Conservation (phyloP, 1,140 invertebrate species). For the Ips typographus region DNA sequence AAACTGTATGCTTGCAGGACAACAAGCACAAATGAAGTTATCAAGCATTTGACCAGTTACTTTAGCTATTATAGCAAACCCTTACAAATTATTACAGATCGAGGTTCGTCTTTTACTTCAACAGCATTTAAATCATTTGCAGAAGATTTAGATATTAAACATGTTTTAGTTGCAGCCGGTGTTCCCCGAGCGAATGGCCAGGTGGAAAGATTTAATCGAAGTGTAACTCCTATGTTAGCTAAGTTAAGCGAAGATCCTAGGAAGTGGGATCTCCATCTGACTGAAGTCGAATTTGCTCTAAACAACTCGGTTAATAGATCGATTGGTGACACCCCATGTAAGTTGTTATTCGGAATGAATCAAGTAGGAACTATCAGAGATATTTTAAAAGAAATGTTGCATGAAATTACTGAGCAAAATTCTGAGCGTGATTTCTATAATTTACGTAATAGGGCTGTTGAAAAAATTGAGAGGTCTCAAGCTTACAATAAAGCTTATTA, state of each 20-base stretch:
- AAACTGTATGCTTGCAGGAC: constrained; percentile 14
- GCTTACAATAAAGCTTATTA: constrained; percentile 12
- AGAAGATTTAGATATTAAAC: constrained; percentile 22
- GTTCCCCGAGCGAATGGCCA: constrained; percentile 47
- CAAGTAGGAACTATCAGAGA: constrained; percentile 39
- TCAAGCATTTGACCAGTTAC: too few species aligned
- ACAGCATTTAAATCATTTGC: too few species aligned
- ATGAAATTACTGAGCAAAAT: constrained; percentile 5
- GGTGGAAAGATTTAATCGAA: constrained; percentile 45
- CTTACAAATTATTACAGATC: too few species aligned
- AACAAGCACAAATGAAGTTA: constrained; percentile 11
- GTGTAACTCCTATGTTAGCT: constrained; percentile 38
- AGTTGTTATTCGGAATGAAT: constrained; percentile 39
- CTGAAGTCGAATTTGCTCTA: constrained; percentile 38
- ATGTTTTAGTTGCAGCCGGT: constrained; percentile 36
- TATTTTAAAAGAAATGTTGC: neutral
- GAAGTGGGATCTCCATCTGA: constrained; percentile 32
- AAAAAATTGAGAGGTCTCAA: constrained; percentile 4
- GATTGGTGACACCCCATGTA: constrained; percentile 34
- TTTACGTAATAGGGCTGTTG: neutral
- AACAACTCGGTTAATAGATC: constrained; percentile 40
- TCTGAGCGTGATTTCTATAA: neutral
- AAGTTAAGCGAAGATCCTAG: constrained; percentile 28
- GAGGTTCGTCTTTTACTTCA: too few species aligned
- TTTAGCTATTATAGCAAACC: too few species aligned